Percentiles rank a stretch among this genome's conserved stretches.
These are phyloP conservation scores for Gulo gulo DNA, from an alignment of 2,113 vertebrate species.

Conservation along the genomic window DNA sequence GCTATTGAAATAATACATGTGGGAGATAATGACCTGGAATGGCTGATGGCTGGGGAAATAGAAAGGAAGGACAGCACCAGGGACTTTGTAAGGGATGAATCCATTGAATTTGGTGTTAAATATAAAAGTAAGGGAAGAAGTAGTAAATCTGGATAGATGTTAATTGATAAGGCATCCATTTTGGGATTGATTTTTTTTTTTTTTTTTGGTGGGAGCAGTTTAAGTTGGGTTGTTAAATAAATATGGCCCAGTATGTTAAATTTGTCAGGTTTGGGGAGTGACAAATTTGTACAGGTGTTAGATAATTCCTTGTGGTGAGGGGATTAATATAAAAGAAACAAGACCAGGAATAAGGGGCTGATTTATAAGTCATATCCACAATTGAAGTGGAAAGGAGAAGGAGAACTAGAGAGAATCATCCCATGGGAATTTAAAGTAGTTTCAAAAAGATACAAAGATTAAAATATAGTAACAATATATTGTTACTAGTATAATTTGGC, in stretches of 20 bases:
- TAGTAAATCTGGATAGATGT: background rate
- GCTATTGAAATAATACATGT: slow-evolving; percentile 54
- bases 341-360: background rate
- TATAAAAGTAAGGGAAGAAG: background rate
- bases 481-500: slow-evolving; percentile 27
- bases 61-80: slow-evolving; percentile 3
- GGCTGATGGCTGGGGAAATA: slow-evolving; percentile 31
- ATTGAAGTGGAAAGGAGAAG: background rate
- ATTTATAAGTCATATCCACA: background rate
- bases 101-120: slow-evolving; percentile 4
- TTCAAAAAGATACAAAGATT: slow-evolving; percentile 3
- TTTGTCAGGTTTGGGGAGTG: background rate
- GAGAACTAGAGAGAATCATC: background rate
- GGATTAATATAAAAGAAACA: background rate
- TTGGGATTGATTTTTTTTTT: background rate
- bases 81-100: background rate
- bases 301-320: background rate
- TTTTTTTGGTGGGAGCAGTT: background rate
- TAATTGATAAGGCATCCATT: slow-evolving; percentile 11
- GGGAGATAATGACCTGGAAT: slow-evolving; percentile 33
- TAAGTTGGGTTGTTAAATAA: slow-evolving; percentile 10
- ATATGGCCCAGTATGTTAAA: slow-evolving; percentile 14
- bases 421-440: background rate
- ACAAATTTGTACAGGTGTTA: background rate
- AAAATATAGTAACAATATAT: background rate